Evolutionary conservation across 2,113 vertebrate species (phyloP), one percentile per base, ranked within the genome.

Genomic region (Siniperca chuatsi): DNA sequence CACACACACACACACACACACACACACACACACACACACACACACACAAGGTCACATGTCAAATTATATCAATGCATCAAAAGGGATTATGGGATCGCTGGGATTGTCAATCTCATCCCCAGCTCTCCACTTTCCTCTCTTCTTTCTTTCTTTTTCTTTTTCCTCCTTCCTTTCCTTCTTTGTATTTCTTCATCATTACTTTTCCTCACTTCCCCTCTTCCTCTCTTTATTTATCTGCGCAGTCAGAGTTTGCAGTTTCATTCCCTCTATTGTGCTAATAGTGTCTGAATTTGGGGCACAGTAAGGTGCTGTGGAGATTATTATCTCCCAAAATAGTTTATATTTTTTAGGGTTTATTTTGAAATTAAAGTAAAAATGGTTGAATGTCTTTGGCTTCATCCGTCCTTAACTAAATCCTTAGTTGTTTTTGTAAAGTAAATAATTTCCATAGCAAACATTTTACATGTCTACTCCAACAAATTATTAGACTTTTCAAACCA

Each of bases 41-140:
- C 85, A 75, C 61, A 74, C 66, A 83, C 60, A 33, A 60, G 68
- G 86, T 88, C 81, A 82, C 70, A 82, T 86, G 75, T 86, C 81
- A 87, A 84, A 88, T 84, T 77, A 87, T 92, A 86, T 92, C 89
- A 86, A 82, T 86, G 83, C 85, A 75, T 79, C 80, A 86, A 23
- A 52, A 21, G 18, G 77, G 91, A 93, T 93, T 89, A 92, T 69
- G 75, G 83, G 80, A 83, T 77, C 50, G 52, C 86, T 18, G 46
- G 69, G 76, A 91, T 78, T 66, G 64, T 68, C 81, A 33, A 52
- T 50, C 68, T 91, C 76, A 46, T 81, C 81, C 60, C 78, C 40
- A 5, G 55, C 33, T 66, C 61, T 35, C 81, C 4, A 35, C 50
- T 44, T 52, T 42, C 23, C 2, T 48, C 48, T 50, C 48, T 4